Conservation (phyloP, 2,113 vertebrate genomes). For the Solea senegalensis region DNA sequence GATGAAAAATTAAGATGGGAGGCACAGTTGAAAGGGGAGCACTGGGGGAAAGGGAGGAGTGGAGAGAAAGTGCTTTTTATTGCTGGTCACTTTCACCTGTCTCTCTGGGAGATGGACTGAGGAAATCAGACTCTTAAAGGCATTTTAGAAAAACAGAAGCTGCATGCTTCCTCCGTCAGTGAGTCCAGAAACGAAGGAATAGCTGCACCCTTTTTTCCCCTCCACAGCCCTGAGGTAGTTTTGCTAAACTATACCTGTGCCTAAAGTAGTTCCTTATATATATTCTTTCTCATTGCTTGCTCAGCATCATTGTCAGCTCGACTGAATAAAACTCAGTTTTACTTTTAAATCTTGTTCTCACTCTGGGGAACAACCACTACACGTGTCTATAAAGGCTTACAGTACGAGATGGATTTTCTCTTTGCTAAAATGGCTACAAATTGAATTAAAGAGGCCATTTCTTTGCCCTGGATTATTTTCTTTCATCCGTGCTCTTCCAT, state of each 20-base stretch:
- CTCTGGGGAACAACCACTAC: slow-evolving; percentile 16
- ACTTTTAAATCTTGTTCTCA: slow-evolving; percentile 16
- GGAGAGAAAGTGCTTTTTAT: slow-evolving; percentile 55
- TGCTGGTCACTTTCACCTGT: slow-evolving; percentile 62
- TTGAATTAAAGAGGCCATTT: slow-evolving; percentile 54
- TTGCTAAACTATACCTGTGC: slow-evolving; percentile 22
- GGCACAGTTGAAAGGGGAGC: slow-evolving; percentile 14
- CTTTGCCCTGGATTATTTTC: slow-evolving; percentile 40
- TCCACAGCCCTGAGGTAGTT: slow-evolving; percentile 6
- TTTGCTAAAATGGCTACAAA: slow-evolving; percentile 47
- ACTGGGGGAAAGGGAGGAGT: slow-evolving; percentile 4
- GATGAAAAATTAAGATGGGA: slow-evolving; percentile 64
- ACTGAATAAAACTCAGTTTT: not conserved
- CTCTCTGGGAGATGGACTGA: slow-evolving; percentile 59
- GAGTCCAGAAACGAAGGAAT: slow-evolving; percentile 21
- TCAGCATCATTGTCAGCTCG: slow-evolving; percentile 6
- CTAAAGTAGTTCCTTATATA: slow-evolving; percentile 14
- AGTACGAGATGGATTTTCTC: slow-evolving; percentile 29
- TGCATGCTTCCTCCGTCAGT: slow-evolving; percentile 25
- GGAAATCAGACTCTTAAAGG: slow-evolving; percentile 58
- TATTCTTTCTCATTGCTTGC: slow-evolving; percentile 20
- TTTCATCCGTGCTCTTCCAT: slow-evolving; percentile 8
- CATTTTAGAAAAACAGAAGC: slow-evolving; percentile 34
- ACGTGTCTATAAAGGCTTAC: slow-evolving; percentile 27
- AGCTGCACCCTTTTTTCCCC: not conserved